Evolutionary conservation across 2,888 invertebrate genomes (phyloP).

Genomic region (Seira musarum): DNA sequence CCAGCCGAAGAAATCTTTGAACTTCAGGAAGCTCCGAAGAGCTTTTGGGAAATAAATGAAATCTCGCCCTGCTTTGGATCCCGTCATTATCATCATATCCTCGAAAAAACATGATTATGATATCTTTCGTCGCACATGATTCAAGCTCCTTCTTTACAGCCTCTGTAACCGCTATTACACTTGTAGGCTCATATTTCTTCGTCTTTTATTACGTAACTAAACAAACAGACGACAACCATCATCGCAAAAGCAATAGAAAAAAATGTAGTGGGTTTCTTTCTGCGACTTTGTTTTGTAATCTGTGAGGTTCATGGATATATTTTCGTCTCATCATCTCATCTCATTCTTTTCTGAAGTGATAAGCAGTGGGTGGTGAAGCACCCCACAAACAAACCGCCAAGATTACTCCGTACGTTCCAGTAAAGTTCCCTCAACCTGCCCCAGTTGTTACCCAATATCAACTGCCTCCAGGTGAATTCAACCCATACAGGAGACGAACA

Average conservation of each 20-base stretch:
- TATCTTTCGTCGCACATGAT: slow-evolving; percentile 33
- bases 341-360: neutral
- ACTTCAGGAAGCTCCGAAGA: neutral
- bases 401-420: slow-evolving; percentile 58
- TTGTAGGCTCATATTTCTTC: too few relatives aligned
- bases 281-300: too few relatives aligned
- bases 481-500: slow-evolving; percentile 60
- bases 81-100: neutral
- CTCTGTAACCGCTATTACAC: too few relatives aligned
- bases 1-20: neutral
- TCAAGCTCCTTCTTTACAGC: too few relatives aligned
- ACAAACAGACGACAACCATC: too few relatives aligned
- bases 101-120: slow-evolving; percentile 22
- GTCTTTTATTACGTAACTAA: too few relatives aligned
- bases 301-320: too few relatives aligned
- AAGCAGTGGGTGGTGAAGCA: slow-evolving; percentile 43
- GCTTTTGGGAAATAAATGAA: neutral
- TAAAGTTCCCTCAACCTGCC: slow-evolving; percentile 59
- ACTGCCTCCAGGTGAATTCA: slow-evolving; percentile 56
- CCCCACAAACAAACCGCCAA: slow-evolving; percentile 52
- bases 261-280: too few relatives aligned
- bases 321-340: neutral
- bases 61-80: neutral
- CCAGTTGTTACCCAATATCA: slow-evolving; percentile 45
- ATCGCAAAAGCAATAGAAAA: too few relatives aligned